A percentile compares a stretch with the other conserved stretches of the same genome.
Evolutionary conservation across 1,140 invertebrate species (phyloP).

Genomic region (Ganaspis sp.): DNA sequence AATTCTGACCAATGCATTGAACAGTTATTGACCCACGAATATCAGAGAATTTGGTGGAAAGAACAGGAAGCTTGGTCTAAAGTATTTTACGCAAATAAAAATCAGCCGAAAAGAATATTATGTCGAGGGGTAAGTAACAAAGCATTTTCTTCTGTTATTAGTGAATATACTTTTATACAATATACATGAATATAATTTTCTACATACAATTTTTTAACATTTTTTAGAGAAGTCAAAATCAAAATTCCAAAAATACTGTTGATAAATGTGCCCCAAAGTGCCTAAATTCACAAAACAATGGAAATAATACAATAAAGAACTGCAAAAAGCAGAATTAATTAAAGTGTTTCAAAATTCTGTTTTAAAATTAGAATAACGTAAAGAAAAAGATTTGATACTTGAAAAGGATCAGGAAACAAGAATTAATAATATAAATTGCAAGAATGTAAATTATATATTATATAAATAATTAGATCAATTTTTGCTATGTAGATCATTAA

Average conservation of each 20-base stretch:
- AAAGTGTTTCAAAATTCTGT: no score
- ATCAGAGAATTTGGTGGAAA: constrained; percentile 48
- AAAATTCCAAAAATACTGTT: not conserved
- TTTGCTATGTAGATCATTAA: no score
- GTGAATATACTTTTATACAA: not conserved
- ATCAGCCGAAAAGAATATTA: constrained; percentile 8
- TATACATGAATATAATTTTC: not conserved
- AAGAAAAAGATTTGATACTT: no score
- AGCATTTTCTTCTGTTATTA: not conserved
- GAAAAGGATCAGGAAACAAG: no score
- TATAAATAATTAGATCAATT: no score
- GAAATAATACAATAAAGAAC: not conserved
- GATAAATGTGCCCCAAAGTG: constrained; percentile 4
- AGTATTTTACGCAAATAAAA: constrained; percentile 25
- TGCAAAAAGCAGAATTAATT: not conserved
- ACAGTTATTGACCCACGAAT: constrained; percentile 47
- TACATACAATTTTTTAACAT: not conserved
- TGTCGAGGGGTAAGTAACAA: not conserved
- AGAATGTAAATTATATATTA: no score
- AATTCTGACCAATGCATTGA: constrained; percentile 42
- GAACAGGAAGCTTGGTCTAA: constrained; percentile 45
- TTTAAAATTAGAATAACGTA: no score
- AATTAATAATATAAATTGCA: no score
- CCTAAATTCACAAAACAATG: not conserved
- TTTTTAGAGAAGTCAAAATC: not conserved